These are phyloP conservation scores for Colostygia pectinataria DNA, from an alignment of 2,888 invertebrate genomes.

Conservation along the genomic window DNA sequence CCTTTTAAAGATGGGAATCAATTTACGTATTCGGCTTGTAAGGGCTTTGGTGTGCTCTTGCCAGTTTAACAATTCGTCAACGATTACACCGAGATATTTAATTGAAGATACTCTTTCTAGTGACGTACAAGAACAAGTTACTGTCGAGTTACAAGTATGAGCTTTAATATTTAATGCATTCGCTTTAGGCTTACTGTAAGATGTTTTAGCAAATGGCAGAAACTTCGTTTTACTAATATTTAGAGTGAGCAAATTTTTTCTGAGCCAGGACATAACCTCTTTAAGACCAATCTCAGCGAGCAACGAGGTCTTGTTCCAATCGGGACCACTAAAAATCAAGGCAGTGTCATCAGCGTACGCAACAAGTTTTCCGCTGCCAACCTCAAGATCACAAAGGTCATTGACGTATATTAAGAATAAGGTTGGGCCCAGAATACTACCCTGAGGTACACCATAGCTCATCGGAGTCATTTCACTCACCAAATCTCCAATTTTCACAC, in stretches of 20 bases:
- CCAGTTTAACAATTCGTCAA: background rate
- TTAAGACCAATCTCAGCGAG: background rate
- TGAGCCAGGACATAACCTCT: background rate
- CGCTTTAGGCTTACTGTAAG: too few species aligned
- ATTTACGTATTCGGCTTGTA: background rate
- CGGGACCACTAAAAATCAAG: background rate
- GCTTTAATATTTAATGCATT: too few species aligned
- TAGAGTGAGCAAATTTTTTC: background rate
- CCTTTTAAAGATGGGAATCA: background rate
- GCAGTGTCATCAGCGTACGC: background rate
- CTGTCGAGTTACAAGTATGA: background rate
- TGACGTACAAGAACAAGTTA: background rate
- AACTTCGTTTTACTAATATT: background rate
- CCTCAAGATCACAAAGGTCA: background rate
- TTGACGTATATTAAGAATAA: background rate
- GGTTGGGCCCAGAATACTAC: background rate
- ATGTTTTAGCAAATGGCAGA: background rate
- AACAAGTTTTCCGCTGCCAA: background rate
- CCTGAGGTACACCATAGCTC: too few species aligned
- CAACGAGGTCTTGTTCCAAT: background rate
- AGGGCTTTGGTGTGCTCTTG: background rate
- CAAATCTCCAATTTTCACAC: background rate
- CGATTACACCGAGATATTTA: background rate
- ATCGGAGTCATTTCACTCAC: background rate
- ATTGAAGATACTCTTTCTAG: too few species aligned